Base-by-base conservation (phyloP, 2,888 invertebrate genomes). In the Cephus pygmeus region DNA sequence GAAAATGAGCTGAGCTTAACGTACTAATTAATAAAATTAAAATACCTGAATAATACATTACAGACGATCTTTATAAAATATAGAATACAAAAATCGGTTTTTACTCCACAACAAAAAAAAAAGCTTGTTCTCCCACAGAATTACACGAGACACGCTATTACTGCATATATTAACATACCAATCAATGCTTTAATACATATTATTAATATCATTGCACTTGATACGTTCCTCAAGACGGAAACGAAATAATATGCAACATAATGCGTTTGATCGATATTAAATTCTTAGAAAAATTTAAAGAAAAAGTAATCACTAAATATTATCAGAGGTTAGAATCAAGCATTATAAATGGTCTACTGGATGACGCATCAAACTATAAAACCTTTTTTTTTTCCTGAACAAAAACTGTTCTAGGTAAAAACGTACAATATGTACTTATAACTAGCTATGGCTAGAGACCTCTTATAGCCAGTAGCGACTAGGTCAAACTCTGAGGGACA, bases 401-500 rank as follows among this genome's bases (percentile, higher is more conserved):
- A 56, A 56, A 40, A 56, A 56, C 56, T 56, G 56, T 56, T 56
- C 56, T 56, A 56, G 56, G 56, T 56, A 56, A 56, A 56, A 56
- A 56, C 23, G 56, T 56, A 23, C 23, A 56, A 56, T 56, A 56
- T 56, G 56, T 56, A 56, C 56, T 56, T 56, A 56, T 56, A 40
- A 40, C 23, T 23, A 40, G 56, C 56, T 56, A 56, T 23, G 23
- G 56, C 56, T 56, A 56, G 56, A 56, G 56, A 23, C 56, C 56
- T 56, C 56, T 56, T 56, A 56, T 56, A 56, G 56, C 56, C 56
- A 56, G 56, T 68, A 77, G 68, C 73, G 73, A 84, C 77, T 85
- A 79, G 85, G 85, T 85, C 85, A 86, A 87, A 83, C 84, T 82
- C 78, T 76, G 79, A 79, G 75, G 77, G 79, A 83, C 77, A 85